Percentiles rank a stretch among this genome's conserved stretches.
Conservation (phyloP, 2,888 invertebrate genomes). For the Alviniconcha strummeri region DNA sequence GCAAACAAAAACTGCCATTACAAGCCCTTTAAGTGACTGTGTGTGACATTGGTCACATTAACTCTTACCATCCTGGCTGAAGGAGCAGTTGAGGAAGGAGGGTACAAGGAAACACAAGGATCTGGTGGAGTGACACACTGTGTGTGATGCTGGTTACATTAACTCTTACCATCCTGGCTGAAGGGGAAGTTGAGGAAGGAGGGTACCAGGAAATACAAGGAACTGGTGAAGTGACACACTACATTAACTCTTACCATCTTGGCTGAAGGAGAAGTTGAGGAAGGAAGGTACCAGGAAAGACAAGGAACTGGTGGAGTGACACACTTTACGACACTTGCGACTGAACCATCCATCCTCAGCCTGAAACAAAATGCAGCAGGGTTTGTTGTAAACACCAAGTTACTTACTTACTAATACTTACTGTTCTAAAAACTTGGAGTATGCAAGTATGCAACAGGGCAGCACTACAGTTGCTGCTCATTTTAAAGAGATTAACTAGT, state of each 20-base stretch:
- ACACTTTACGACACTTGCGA: slow-evolving; percentile 94
- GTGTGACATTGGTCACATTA: too few relatives aligned
- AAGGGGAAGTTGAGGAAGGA: slow-evolving; percentile 87
- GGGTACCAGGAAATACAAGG: slow-evolving; percentile 90
- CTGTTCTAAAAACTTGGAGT: too few relatives aligned
- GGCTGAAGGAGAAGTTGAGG: slow-evolving; percentile 84
- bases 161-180: slow-evolving; percentile 80
- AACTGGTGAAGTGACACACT: slow-evolving; percentile 92
- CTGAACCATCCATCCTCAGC: slow-evolving; percentile 89
- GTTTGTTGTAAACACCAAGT: too few relatives aligned
- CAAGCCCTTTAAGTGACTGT: too few relatives aligned
- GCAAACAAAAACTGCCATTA: too few relatives aligned
- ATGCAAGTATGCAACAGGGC: too few relatives aligned
- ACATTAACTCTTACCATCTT: slow-evolving; percentile 77
- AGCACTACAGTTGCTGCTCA: too few relatives aligned
- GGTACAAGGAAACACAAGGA: neutral
- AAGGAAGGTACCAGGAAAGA: slow-evolving; percentile 93
- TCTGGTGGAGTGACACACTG: too few relatives aligned
- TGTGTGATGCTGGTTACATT: too few relatives aligned
- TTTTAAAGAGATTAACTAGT: too few relatives aligned
- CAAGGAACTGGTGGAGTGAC: slow-evolving; percentile 91
- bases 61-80: too few relatives aligned
- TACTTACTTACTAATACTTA: too few relatives aligned
- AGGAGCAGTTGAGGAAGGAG: neutral
- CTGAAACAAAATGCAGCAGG: slow-evolving; percentile 45